Percentiles rank a stretch among this genome's conserved stretches.
Evolutionary conservation across 1,140 invertebrate species (phyloP).

Genomic region (Coptotermes formosanus): DNA sequence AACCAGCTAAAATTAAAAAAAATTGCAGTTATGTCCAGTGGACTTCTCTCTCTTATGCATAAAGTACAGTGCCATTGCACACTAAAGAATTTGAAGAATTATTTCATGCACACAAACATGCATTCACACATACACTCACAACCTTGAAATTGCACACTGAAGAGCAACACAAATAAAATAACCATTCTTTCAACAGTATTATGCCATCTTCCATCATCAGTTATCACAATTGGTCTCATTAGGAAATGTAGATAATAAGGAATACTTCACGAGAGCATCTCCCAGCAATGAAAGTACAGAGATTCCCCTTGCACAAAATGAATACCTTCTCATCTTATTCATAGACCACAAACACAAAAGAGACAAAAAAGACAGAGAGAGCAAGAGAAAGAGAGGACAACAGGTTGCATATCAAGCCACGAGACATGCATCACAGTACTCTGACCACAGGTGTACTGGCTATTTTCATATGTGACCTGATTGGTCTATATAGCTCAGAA

Average conservation of each 20-base stretch:
- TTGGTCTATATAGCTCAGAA: too few species aligned
- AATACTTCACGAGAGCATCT: neutral
- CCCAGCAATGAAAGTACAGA: neutral
- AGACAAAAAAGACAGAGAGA: neutral
- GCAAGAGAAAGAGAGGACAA: neutral
- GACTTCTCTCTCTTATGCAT: neutral
- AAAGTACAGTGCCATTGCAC: neutral
- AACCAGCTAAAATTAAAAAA: neutral
- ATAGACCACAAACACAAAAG: neutral
- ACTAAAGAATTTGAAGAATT: neutral
- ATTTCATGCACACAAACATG: neutral
- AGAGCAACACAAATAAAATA: constrained; percentile 14
- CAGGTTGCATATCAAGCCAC: neutral
- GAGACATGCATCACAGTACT: too few species aligned
- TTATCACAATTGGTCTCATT: constrained; percentile 7
- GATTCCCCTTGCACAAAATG: neutral
- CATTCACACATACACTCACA: constrained; percentile 4
- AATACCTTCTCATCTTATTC: neutral
- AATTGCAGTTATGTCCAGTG: neutral
- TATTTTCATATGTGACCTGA: neutral
- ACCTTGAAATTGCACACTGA: constrained; percentile 7
- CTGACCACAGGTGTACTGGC: neutral
- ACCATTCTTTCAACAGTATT: neutral
- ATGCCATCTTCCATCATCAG: neutral
- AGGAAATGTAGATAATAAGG: constrained; percentile 19